These are phyloP conservation scores for Rapana venosa DNA, from an alignment of 2,888 invertebrate species.

Conservation along the genomic window DNA sequence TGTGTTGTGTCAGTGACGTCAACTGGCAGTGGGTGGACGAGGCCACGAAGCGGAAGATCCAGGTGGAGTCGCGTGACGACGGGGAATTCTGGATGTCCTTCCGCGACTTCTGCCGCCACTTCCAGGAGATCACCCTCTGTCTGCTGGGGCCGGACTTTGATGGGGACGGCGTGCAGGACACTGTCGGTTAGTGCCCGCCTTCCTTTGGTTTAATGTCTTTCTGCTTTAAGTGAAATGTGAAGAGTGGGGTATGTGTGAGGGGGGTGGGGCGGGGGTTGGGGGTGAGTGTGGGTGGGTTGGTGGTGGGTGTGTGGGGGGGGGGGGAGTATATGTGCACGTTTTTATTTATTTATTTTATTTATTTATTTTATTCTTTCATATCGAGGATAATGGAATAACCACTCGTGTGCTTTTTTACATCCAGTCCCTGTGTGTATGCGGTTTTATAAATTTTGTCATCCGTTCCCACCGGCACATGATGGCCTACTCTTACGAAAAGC, in stretches of 20 bases:
- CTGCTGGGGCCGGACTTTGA: slow-evolving; percentile 79
- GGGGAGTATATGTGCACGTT: not conserved
- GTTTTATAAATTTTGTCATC: too few relatives aligned
- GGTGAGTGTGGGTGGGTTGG: not conserved
- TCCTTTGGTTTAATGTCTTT: not conserved
- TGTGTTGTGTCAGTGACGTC: slow-evolving; percentile 69
- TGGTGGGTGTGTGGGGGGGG: not conserved
- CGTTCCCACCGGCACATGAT: too few relatives aligned
- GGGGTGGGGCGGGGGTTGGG: not conserved
- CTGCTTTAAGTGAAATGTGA: too few relatives aligned
- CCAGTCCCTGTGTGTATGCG: not conserved
- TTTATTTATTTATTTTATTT: not conserved
- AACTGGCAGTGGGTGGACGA: slow-evolving; percentile 78
- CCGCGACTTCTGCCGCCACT: slow-evolving; percentile 78
- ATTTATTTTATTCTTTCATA: too few relatives aligned
- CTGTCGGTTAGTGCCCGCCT: slow-evolving; percentile 58
- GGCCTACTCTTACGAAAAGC: too few relatives aligned
- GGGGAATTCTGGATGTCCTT: slow-evolving; percentile 81
- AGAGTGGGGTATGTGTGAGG: not conserved
- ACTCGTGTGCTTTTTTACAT: too few relatives aligned
- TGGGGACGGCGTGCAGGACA: slow-evolving; percentile 76
- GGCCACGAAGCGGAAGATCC: slow-evolving; percentile 72
- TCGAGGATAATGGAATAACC: too few relatives aligned
- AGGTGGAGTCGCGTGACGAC: slow-evolving; percentile 74
- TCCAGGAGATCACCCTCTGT: slow-evolving; percentile 79